Evolutionary conservation across 2,888 invertebrate genomes (phyloP).

Genomic region (Ectobius pallidus): DNA sequence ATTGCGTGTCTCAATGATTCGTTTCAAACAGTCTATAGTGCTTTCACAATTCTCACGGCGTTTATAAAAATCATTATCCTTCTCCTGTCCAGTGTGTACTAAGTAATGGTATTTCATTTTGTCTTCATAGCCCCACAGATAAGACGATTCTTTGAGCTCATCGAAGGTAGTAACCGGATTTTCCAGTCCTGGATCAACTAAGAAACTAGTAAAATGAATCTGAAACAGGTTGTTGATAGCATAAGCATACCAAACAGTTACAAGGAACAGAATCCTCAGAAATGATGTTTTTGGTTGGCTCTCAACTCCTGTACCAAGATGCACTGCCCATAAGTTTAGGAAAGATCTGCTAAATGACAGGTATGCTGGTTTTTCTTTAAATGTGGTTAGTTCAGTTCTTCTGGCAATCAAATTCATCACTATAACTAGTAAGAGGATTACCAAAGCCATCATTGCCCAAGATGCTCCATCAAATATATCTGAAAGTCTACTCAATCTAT

Average conservation of each 20-base stretch:
- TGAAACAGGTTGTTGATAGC: not conserved
- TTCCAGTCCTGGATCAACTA: not conserved
- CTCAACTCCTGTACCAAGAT: not conserved
- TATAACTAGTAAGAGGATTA: not conserved
- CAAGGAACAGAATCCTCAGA: not conserved
- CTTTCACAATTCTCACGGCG: not conserved
- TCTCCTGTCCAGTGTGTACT: not conserved
- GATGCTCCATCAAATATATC: not conserved
- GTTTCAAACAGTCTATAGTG: not conserved
- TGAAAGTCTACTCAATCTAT: not conserved
- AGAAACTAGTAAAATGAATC: not conserved
- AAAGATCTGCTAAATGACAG: not conserved
- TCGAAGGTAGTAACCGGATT: not conserved
- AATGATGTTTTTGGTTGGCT: not conserved
- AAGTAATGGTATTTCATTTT: not conserved
- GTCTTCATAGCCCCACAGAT: not conserved
- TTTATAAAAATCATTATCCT: not conserved
- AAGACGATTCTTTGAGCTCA: not conserved
- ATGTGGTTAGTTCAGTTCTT: no score
- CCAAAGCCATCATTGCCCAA: not conserved
- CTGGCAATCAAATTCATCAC: not conserved
- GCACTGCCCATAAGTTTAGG: not conserved
- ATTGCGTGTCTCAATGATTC: not conserved
- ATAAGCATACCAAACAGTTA: not conserved
- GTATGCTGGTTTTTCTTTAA: not conserved